Evolutionary conservation across 2,888 invertebrate genomes (phyloP), one percentile per base, ranked within the genome.

Genomic region (Phengaris alcon): DNA sequence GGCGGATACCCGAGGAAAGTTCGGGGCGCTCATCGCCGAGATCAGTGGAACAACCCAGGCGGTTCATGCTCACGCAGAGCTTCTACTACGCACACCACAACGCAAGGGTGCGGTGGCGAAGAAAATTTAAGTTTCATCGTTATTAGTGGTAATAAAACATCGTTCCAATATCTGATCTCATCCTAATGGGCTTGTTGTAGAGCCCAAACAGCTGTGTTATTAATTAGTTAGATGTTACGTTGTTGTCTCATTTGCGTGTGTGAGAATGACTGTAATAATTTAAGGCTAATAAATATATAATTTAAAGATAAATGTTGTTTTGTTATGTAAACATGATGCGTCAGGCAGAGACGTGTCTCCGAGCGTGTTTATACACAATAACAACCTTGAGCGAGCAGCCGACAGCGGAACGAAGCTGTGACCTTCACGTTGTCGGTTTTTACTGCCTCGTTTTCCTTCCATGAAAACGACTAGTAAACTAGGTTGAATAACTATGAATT

Each of bases 141-240:
- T 74, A 79, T 79, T 81, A 82, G 82, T 81, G 80, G 80, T 80
- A 81, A 83, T 83, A 83, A 76, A 84, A 87, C 90, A 91, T 82
- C 92, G 92, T 91, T 91, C 90, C 91, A 84, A 80, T 78, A 80
- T 83, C 84, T 88, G 93, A 93, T 93, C 93, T 93, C 91, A 89
- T 85, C 83, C 86, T 85, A 82, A 80, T 82, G 91, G 84, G 91
- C 90, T 93, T 91, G 90, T 93, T 93, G 78, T 91, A 91, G 84
- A 93, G 92, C 92, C 83, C 90, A 83, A 83, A 83, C 85, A 87
- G 85, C 92, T 92, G 92, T 93, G 92, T 91, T 93, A 93, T 86
- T 91, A 91, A 86, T 89, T 91, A 91, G 88, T 86, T 88, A 88
- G 84, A 87, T 86, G 89, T 90, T 89, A 83, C 79, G 82, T 87